Percentiles rank a stretch among this genome's conserved stretches.
These are phyloP conservation scores for Zonotrichia leucophrys DNA, from an alignment of 2,113 vertebrate species.

Conservation along the genomic window DNA sequence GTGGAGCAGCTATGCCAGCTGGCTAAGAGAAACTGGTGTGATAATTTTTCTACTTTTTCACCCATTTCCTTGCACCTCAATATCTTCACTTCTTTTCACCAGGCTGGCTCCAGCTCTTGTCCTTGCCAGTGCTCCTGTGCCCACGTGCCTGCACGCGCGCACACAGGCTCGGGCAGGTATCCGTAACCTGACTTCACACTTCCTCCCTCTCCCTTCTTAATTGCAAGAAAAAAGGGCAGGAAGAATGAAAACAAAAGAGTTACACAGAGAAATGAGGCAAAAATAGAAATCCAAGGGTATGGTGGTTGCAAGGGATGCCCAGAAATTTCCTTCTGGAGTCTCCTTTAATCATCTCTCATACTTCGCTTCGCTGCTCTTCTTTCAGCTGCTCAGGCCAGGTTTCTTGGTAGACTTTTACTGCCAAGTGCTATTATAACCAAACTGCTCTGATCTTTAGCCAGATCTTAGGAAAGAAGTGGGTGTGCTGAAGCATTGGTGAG, in stretches of 20 bases:
- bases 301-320: not conserved
- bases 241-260: not conserved
- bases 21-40: not conserved
- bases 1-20: not conserved
- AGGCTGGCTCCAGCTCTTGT: not conserved
- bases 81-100: not conserved
- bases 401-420: conserved; percentile 40
- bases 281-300: not conserved
- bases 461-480: conserved; percentile 60
- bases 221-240: not conserved
- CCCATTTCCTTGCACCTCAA: not conserved
- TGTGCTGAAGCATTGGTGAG: conserved; percentile 43
- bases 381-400: conserved; percentile 9
- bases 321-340: not conserved
- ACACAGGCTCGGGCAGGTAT: not conserved
- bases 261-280: not conserved
- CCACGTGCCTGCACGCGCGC: not conserved
- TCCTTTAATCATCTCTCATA: not conserved
- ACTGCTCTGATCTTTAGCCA: conserved; percentile 71
- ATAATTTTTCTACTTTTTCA: not conserved
- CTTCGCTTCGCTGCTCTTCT: not conserved
- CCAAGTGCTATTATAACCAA: conserved; percentile 56
- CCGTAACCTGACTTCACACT: not conserved
- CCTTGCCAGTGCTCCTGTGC: not conserved
- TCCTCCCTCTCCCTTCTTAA: not conserved